phyloP scores from a whole-genome alignment of 2,888 invertebrate species.

The Eupithecia centaureata region DNA sequence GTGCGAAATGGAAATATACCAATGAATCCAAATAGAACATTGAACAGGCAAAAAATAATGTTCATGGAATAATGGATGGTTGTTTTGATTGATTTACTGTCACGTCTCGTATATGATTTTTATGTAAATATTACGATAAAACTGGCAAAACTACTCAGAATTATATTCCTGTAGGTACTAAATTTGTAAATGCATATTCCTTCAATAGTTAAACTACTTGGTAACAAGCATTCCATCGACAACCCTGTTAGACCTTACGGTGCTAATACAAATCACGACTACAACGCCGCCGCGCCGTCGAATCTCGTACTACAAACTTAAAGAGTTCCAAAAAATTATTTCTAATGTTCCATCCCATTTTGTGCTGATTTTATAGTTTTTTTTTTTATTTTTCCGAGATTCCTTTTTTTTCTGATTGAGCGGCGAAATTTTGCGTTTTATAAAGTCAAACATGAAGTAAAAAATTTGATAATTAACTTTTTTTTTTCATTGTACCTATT shows the following conservation, averaged over 20 bases:
- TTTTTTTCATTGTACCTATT: too few species aligned
- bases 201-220: too few species aligned
- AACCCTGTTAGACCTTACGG: constrained; percentile 27
- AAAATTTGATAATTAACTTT: too few species aligned
- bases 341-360: too few species aligned
- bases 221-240: constrained; percentile 30
- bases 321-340: neutral
- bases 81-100: neutral
- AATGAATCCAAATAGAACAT: neutral
- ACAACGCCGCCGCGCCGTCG: constrained; percentile 1
- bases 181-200: too few species aligned
- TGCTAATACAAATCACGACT: neutral
- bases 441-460: too few species aligned
- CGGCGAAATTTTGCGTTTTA: too few species aligned
- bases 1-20: neutral
- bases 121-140: neutral
- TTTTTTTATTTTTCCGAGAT: too few species aligned
- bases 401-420: too few species aligned
- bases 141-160: neutral
- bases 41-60: neutral
- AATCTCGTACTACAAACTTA: neutral
- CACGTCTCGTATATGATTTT: too few species aligned
- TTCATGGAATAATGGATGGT: neutral
- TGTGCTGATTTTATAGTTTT: too few species aligned
- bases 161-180: neutral